Evolutionary conservation across 2,113 vertebrate species (phyloP).

Genomic region (Proteles cristata): DNA sequence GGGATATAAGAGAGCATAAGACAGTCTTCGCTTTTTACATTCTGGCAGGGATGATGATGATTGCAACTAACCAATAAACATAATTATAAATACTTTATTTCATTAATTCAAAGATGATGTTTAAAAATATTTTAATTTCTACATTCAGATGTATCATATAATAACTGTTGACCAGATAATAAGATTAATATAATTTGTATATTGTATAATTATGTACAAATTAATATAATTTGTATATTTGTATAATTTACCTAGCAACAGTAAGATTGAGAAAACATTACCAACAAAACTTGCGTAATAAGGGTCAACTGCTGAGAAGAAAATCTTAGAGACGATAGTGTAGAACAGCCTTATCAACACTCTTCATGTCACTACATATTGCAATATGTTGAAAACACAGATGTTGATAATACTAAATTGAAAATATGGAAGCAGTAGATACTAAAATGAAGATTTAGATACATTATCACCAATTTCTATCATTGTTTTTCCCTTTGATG

Average conservation of each 20-base stretch:
- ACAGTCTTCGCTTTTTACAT: background rate
- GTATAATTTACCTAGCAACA: background rate
- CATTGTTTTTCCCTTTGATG: background rate
- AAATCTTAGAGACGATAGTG: background rate
- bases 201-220: background rate
- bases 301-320: background rate
- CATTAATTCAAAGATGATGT: background rate
- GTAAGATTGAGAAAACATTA: background rate
- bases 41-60: background rate
- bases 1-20: background rate
- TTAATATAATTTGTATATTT: background rate
- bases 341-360: background rate
- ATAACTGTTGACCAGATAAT: background rate
- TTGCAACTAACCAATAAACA: background rate
- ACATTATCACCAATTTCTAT: background rate
- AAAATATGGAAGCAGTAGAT: background rate
- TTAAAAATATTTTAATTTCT: background rate
- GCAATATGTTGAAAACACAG: background rate
- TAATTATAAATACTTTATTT: background rate
- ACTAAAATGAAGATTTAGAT: background rate
- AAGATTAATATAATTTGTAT: background rate
- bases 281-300: constrained; percentile 14
- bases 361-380: background rate
- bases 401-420: background rate
- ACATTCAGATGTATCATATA: background rate